A percentile compares a stretch with the other conserved stretches of the same genome.
These are phyloP conservation scores for Ctena decussata DNA, from an alignment of 2,888 invertebrate genomes.

Conservation along the genomic window DNA sequence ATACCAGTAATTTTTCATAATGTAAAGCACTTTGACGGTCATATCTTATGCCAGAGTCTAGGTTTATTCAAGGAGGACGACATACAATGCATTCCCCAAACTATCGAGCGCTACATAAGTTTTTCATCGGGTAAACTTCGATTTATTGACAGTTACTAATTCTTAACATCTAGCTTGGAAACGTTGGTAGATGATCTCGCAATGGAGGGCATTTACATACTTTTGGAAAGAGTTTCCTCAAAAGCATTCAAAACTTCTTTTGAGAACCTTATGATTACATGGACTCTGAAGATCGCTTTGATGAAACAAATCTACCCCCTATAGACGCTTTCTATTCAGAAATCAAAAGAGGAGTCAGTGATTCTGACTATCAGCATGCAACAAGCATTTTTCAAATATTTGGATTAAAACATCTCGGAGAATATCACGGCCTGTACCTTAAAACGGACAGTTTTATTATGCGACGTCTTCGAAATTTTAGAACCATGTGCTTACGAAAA, in stretches of 20 bases:
- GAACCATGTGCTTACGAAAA: slow-evolving; percentile 26
- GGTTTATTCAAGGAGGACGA: slow-evolving; percentile 10
- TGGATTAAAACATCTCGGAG: slow-evolving; percentile 21
- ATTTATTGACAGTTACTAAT: neutral
- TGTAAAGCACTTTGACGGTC: slow-evolving; percentile 21
- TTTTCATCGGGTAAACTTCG: neutral
- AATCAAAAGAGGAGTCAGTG: neutral
- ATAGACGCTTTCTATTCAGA: neutral
- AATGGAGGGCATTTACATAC: neutral
- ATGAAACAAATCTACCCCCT: neutral
- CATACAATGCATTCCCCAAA: neutral
- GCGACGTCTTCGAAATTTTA: slow-evolving; percentile 50
- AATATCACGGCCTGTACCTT: slow-evolving; percentile 46
- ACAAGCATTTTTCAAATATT: slow-evolving; percentile 19
- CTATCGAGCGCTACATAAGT: neutral
- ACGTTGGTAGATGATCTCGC: no score
- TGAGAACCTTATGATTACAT: slow-evolving; percentile 37
- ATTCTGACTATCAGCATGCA: slow-evolving; percentile 23
- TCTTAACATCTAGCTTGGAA: neutral
- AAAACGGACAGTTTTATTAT: slow-evolving; percentile 37
- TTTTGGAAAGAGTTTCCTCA: no score
- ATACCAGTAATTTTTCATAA: slow-evolving; percentile 31
- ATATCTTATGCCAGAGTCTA: neutral
- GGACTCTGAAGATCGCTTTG: slow-evolving; percentile 14
- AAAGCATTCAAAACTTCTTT: no score